Percentiles rank a stretch among this genome's conserved stretches.
phyloP scores from a whole-genome alignment of 1,140 invertebrate species.

The Drosophila lowei region DNA sequence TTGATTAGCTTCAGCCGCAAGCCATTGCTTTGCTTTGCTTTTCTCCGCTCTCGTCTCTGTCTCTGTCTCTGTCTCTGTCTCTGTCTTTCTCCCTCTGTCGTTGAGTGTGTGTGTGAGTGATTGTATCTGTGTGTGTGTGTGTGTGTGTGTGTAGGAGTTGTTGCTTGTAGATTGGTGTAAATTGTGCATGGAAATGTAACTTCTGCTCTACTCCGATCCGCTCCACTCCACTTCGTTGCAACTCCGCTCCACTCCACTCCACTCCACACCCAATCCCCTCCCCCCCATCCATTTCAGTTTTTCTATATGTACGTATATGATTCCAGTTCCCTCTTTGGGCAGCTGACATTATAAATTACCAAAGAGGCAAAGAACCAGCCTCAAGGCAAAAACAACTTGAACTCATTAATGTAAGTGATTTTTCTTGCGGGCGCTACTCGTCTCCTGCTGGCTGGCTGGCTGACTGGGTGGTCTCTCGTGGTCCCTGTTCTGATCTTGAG shows the following conservation, averaged over 20 bases:
- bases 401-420: constrained; percentile 82
- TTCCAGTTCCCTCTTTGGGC: constrained; percentile 39
- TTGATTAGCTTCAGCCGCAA: constrained; percentile 74
- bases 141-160: constrained; percentile 26
- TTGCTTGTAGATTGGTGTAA: constrained; percentile 74
- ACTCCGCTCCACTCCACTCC: not conserved
- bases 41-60: too few relatives aligned
- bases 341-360: constrained; percentile 82
- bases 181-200: constrained; percentile 81
- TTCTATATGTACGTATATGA: not conserved
- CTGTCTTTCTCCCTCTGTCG: not conserved
- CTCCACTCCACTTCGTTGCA: constrained; percentile 17
- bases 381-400: constrained; percentile 73
- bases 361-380: constrained; percentile 47
- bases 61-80: not conserved
- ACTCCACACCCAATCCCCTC: too few relatives aligned
- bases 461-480: not conserved
- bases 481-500: not conserved
- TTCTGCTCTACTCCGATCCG: constrained; percentile 59
- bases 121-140: constrained; percentile 11
- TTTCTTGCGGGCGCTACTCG: constrained; percentile 68
- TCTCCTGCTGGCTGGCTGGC: constrained; percentile 15
- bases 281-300: too few relatives aligned
- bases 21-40: constrained; percentile 37
- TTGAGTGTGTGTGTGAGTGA: constrained; percentile 10